These are phyloP conservation scores for Nymphalis c-album DNA, from an alignment of 2,888 invertebrate genomes.

Conservation along the genomic window DNA sequence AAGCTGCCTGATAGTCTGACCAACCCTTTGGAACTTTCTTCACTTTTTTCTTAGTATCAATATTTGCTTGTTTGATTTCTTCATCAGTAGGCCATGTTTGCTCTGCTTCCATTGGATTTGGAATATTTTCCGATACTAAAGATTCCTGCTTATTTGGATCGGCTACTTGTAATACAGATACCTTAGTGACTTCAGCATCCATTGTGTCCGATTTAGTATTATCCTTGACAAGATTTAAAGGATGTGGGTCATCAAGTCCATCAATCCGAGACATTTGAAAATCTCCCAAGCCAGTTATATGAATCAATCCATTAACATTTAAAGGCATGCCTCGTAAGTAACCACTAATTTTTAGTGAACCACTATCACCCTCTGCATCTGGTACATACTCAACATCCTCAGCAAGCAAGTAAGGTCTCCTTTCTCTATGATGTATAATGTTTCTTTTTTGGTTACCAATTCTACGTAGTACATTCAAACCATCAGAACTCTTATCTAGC, in stretches of 20 bases:
- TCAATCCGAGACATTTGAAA: slow-evolving; percentile 94
- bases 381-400: slow-evolving; percentile 87
- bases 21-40: slow-evolving; percentile 97
- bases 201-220: slow-evolving; percentile 69
- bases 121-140: slow-evolving; percentile 89
- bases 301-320: slow-evolving; percentile 93
- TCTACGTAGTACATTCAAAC: slow-evolving; percentile 83
- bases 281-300: slow-evolving; percentile 95
- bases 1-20: slow-evolving; percentile 98
- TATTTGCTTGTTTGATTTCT: slow-evolving; percentile 88
- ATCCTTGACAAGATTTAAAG: slow-evolving; percentile 78
- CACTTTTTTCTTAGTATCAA: slow-evolving; percentile 83
- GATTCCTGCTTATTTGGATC: slow-evolving; percentile 87
- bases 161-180: slow-evolving; percentile 80
- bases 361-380: slow-evolving; percentile 71
- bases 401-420: slow-evolving; percentile 91
- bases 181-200: slow-evolving; percentile 61
- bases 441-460: slow-evolving; percentile 92
- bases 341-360: slow-evolving; percentile 91
- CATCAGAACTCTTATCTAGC: slow-evolving; percentile 88
- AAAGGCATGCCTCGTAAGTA: slow-evolving; percentile 91
- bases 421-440: slow-evolving; percentile 85
- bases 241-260: slow-evolving; percentile 85
- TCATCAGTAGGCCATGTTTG: slow-evolving; percentile 98
- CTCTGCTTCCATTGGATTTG: slow-evolving; percentile 96